Evolutionary conservation across 2,113 vertebrate species (phyloP).

Genomic region (Jacana jacana): DNA sequence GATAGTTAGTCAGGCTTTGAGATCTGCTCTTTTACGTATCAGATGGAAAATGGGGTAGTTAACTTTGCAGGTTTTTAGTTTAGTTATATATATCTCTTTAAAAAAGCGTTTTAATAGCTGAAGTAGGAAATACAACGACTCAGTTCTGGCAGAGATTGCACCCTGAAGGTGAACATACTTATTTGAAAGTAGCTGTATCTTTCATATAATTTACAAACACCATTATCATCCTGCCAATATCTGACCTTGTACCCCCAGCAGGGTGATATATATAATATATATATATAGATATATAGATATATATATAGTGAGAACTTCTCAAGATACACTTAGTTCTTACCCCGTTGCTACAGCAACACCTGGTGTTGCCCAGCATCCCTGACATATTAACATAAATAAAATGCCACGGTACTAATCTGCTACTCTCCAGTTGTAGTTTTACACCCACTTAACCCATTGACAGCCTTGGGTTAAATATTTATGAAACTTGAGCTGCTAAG

Average conservation of each 20-base stretch:
- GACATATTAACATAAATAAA: neutral
- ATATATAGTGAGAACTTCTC: neutral
- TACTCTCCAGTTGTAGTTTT: neutral
- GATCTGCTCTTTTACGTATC: neutral
- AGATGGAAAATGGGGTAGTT: neutral
- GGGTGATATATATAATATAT: too few relatives aligned
- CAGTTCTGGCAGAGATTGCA: neutral
- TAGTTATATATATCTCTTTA: neutral
- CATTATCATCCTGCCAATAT: neutral
- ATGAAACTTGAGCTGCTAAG: neutral
- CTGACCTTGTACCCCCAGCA: neutral
- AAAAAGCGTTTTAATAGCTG: neutral
- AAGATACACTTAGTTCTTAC: neutral
- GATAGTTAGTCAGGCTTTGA: neutral
- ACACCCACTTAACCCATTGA: neutral
- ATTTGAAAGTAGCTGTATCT: neutral
- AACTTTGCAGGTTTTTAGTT: neutral
- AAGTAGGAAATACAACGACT: neutral
- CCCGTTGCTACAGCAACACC: neutral
- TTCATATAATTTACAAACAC: neutral
- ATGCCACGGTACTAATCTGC: accelerated
- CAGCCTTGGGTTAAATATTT: neutral
- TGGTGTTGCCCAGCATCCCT: neutral
- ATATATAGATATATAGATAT: too few relatives aligned
- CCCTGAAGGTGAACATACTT: neutral